These are phyloP conservation scores for Petrocephalus schoutedeni DNA, from an alignment of 2,797 vertebrate genomes.

Conservation along the genomic window DNA sequence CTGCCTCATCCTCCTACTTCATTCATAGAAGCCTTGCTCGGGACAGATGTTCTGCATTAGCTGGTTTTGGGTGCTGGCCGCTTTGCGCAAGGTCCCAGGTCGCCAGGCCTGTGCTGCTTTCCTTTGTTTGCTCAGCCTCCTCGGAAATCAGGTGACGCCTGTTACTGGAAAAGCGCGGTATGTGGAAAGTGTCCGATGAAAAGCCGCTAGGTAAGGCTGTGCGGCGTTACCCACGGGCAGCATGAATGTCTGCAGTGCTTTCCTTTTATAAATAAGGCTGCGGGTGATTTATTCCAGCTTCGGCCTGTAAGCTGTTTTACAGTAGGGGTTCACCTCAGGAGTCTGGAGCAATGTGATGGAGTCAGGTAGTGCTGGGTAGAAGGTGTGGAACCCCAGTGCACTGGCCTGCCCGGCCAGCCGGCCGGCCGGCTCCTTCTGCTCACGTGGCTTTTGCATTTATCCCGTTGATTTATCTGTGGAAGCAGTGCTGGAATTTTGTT, in stretches of 20 bases:
- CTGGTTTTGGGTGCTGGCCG: slow-evolving; percentile 37
- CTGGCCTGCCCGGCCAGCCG: not conserved
- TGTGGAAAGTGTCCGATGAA: not conserved
- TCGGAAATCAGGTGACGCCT: slow-evolving; percentile 38
- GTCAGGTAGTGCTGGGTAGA: not conserved
- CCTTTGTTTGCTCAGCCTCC: slow-evolving; percentile 34
- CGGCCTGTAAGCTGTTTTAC: slow-evolving; percentile 12
- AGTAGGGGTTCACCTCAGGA: not conserved
- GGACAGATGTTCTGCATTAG: slow-evolving; percentile 37
- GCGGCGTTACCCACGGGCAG: not conserved
- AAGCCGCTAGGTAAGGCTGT: not conserved
- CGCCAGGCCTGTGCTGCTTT: slow-evolving; percentile 11
- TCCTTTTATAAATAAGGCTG: slow-evolving; percentile 11
- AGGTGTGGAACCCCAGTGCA: not conserved
- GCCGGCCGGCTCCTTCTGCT: not conserved
- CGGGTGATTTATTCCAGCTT: not conserved
- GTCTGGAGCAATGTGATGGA: not conserved
- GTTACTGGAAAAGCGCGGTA: slow-evolving; percentile 33
- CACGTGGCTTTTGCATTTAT: slow-evolving; percentile 11
- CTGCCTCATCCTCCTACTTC: slow-evolving; percentile 13
- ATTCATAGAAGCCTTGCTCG: slow-evolving; percentile 15
- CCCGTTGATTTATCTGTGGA: not conserved
- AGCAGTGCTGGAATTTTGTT: not conserved
- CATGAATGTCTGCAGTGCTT: slow-evolving; percentile 2
- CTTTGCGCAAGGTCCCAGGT: slow-evolving; percentile 23